Evolutionary conservation across 2,888 invertebrate species (phyloP), one percentile per base, ranked within the genome.

Genomic region (Copidosoma aretas): DNA sequence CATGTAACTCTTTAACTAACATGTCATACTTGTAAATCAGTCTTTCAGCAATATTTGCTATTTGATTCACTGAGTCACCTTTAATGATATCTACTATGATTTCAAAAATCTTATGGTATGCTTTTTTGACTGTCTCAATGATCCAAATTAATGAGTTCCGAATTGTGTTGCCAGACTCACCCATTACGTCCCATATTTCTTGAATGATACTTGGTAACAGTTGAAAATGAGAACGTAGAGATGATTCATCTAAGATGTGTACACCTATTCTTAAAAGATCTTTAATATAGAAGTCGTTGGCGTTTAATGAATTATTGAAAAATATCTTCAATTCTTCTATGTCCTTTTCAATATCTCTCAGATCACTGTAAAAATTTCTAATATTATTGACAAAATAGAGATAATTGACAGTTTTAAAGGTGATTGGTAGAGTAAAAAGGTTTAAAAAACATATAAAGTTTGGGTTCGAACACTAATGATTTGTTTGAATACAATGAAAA

Each of bases 181-280:
- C 94, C 92, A 94, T 92, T 75, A 92, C 89, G 8, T 92, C 91
- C 92, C 92, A 93, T 78, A 94, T 88, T 81, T 94, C 94, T 59
- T 91, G 91, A 0, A 94, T 87, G 25, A 94, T 92, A 58, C 91
- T 91, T 0, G 94, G 94, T 61, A 94, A 79, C 0, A 91, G 91
- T 76, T 93, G 90, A 74, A 94, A 88, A 79, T 93, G 93, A 70
- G 90, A 89, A 68, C 90, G 86, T 58, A 93, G 87, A 0, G 93
- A 91, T 80, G 94, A 86, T 80, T 94, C 93, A 75, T 94, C 93
- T 54, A 93, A 84, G 1, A 93, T 86, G 61, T 89, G 89, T 51
- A 90, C 85, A 0, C 90, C 89, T 67, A 91, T 89, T 67, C 89
- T 89, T 0, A 91, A 89, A 1, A 93, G 88, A 77, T 94, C 91